phyloP scores from a whole-genome alignment of 1,140 invertebrate genomes.

The Lordiphosa mommai region DNA sequence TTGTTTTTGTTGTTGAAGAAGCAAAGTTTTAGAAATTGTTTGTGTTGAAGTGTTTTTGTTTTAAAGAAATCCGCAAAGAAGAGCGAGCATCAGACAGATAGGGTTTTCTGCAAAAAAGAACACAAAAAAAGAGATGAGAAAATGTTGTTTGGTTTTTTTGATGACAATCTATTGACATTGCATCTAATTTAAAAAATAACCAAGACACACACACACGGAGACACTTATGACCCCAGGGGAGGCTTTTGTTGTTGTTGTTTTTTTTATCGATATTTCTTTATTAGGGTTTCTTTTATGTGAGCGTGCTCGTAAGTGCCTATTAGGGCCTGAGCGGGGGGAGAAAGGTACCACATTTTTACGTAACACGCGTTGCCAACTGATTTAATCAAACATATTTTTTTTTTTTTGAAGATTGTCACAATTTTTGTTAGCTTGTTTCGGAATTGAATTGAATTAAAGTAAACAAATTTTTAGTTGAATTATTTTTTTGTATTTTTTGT shows the following conservation, averaged over 20 bases:
- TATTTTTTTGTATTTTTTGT: slow-evolving; percentile 23
- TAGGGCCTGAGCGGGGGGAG: slow-evolving; percentile 11
- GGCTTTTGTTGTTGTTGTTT: slow-evolving; percentile 33
- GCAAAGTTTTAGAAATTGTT: slow-evolving; percentile 44
- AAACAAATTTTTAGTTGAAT: slow-evolving; percentile 59
- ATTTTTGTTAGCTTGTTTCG: slow-evolving; percentile 34
- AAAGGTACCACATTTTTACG: slow-evolving; percentile 50
- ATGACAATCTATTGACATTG: slow-evolving; percentile 40
- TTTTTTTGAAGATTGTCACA: neutral
- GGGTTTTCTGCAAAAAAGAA: slow-evolving; percentile 56
- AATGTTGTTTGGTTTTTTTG: slow-evolving; percentile 23
- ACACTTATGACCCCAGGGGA: slow-evolving; percentile 6
- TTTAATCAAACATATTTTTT: slow-evolving; percentile 41
- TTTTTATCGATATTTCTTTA: slow-evolving; percentile 75
- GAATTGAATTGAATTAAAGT: slow-evolving; percentile 37
- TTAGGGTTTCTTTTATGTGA: slow-evolving; percentile 75
- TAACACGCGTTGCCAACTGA: slow-evolving; percentile 50
- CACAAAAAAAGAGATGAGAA: slow-evolving; percentile 15
- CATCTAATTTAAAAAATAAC: slow-evolving; percentile 58
- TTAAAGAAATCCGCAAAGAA: slow-evolving; percentile 65
- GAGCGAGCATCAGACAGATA: slow-evolving; percentile 61
- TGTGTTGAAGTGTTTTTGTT: slow-evolving; percentile 43
- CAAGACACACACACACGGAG: slow-evolving; percentile 7
- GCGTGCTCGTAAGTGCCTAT: slow-evolving; percentile 71
- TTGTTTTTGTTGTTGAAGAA: slow-evolving; percentile 29